These are phyloP conservation scores for Chalcis sispes DNA, from an alignment of 2,888 invertebrate genomes.

Conservation along the genomic window DNA sequence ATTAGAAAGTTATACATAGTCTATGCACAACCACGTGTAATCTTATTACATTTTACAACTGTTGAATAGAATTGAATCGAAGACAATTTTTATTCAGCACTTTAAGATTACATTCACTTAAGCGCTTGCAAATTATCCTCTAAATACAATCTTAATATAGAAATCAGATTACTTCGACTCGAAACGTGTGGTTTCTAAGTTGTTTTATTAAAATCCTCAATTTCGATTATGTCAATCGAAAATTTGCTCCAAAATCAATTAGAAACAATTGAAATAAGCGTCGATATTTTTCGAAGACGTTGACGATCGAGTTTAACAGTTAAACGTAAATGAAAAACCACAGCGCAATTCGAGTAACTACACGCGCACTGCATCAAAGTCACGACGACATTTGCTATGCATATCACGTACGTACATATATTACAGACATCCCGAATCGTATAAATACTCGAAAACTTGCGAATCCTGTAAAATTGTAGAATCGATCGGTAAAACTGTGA, in stretches of 20 bases:
- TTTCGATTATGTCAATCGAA: slow-evolving; percentile 43
- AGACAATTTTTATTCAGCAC: too few species aligned
- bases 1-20: too few species aligned
- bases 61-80: too few species aligned
- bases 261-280: slow-evolving; percentile 47
- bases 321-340: slow-evolving; percentile 31
- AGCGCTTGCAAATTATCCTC: too few species aligned
- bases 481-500: slow-evolving; percentile 10
- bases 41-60: too few species aligned
- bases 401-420: neutral
- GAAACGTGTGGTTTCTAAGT: slow-evolving; percentile 5
- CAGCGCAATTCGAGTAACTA: too few species aligned
- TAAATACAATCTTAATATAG: too few species aligned
- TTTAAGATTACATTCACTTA: too few species aligned
- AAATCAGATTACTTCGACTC: neutral
- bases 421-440: slow-evolving; percentile 6
- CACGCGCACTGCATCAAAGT: neutral
- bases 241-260: slow-evolving; percentile 53
- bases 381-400: slow-evolving; percentile 22
- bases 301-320: slow-evolving; percentile 1
- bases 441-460: slow-evolving; percentile 28
- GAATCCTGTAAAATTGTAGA: slow-evolving; percentile 40
- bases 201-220: slow-evolving; percentile 50
- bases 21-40: too few species aligned
- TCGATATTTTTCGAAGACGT: slow-evolving; percentile 35